These are phyloP conservation scores for Entomobrya proxima DNA, from an alignment of 2,888 invertebrate genomes.

Conservation along the genomic window DNA sequence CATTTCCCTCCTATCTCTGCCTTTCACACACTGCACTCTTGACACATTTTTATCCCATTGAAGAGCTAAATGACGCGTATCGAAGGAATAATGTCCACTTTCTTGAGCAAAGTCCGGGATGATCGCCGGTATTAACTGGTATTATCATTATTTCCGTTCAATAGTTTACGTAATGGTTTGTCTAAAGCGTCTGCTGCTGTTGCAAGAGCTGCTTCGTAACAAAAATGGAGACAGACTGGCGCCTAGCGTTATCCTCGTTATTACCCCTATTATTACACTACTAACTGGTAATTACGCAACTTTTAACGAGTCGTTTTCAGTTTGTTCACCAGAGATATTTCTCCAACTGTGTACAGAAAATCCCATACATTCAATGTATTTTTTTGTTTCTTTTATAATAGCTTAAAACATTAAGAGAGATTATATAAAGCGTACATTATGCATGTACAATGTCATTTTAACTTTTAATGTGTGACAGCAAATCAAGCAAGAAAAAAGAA, in stretches of 20 bases:
- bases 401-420: too few species aligned
- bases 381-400: too few species aligned
- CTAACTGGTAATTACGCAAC: conserved; percentile 23
- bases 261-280: neutral
- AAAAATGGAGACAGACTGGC: neutral
- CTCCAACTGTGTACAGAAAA: too few species aligned
- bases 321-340: neutral
- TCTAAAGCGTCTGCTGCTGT: too few species aligned
- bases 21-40: neutral
- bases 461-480: conserved; percentile 16
- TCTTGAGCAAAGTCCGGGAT: neutral
- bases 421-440: too few species aligned
- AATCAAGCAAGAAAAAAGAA: neutral
- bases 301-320: too few species aligned
- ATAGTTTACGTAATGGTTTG: too few species aligned
- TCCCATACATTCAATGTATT: too few species aligned
- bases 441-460: neutral
- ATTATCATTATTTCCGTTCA: neutral
- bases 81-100: neutral
- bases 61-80: conserved; percentile 14
- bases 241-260: neutral
- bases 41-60: conserved; percentile 35
- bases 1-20: neutral
- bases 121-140: conserved; percentile 3
- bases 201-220: neutral